Percentiles rank a stretch among this genome's conserved stretches.
phyloP scores from a whole-genome alignment of 2,888 invertebrate species.

The Diploptera punctata region DNA sequence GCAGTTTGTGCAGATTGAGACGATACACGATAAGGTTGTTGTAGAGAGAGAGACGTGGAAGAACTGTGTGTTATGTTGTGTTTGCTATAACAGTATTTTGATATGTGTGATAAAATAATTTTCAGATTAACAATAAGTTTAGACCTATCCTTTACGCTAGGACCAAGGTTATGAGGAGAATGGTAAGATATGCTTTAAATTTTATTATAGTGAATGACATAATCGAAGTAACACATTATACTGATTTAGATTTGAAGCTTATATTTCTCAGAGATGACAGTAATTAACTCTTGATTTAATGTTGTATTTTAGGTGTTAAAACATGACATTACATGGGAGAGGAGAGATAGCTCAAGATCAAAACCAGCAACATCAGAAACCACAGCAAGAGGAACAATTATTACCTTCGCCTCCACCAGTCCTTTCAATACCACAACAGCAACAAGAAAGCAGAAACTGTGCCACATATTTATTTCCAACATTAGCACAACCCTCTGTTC shows the following conservation, averaged over 20 bases:
- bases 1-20: no score
- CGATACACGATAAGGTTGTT: no score
- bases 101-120: neutral
- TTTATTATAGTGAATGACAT: no score
- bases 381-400: constrained; percentile 1
- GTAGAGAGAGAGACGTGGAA: constrained; percentile 8
- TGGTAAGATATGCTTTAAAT: constrained; percentile 31
- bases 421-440: neutral
- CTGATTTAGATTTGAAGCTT: no score
- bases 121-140: constrained; percentile 21
- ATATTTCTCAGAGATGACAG: neutral
- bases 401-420: neutral
- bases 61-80: neutral
- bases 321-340: constrained; percentile 72
- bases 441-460: constrained; percentile 41
- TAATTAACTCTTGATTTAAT: neutral
- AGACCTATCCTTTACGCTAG: constrained; percentile 16
- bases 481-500: constrained; percentile 1
- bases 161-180: constrained; percentile 39
- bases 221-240: no score
- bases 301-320: constrained; percentile 64
- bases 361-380: neutral
- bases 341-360: constrained; percentile 55
- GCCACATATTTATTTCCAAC: constrained; percentile 49
- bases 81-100: neutral